Conservation (phyloP, 2,888 invertebrate genomes). For the Heliconius aoede region DNA sequence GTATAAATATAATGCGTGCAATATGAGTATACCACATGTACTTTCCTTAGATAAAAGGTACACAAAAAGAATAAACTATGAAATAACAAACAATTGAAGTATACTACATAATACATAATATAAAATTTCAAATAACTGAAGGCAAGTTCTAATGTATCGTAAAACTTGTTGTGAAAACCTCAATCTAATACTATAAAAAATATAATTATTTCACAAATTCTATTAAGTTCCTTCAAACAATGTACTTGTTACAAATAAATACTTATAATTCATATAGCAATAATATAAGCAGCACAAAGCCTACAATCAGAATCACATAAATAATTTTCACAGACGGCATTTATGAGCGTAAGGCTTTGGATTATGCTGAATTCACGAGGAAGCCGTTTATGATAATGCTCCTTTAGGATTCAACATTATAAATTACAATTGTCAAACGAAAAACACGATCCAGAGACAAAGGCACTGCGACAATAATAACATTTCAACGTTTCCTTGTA, state of each 20-base stretch:
- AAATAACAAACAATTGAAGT: neutral
- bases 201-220: neutral
- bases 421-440: slow-evolving; percentile 55
- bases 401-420: slow-evolving; percentile 51
- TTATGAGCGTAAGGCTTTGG: slow-evolving; percentile 38
- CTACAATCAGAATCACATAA: slow-evolving; percentile 27
- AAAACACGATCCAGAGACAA: slow-evolving; percentile 51
- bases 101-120: neutral
- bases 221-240: neutral
- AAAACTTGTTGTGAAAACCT: neutral
- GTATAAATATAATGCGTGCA: too few species aligned
- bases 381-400: slow-evolving; percentile 55
- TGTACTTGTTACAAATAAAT: slow-evolving; percentile 4
- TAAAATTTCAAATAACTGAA: neutral
- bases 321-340: slow-evolving; percentile 31
- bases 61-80: too few species aligned
- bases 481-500: slow-evolving; percentile 40
- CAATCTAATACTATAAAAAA: neutral
- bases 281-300: slow-evolving; percentile 14
- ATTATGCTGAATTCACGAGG: slow-evolving; percentile 51
- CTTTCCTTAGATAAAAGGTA: too few species aligned
- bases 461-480: slow-evolving; percentile 39
- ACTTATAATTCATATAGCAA: neutral
- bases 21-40: too few species aligned
- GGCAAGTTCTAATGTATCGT: neutral